phyloP scores from a whole-genome alignment of 2,797 vertebrate species.

The Scleropages formosus region DNA sequence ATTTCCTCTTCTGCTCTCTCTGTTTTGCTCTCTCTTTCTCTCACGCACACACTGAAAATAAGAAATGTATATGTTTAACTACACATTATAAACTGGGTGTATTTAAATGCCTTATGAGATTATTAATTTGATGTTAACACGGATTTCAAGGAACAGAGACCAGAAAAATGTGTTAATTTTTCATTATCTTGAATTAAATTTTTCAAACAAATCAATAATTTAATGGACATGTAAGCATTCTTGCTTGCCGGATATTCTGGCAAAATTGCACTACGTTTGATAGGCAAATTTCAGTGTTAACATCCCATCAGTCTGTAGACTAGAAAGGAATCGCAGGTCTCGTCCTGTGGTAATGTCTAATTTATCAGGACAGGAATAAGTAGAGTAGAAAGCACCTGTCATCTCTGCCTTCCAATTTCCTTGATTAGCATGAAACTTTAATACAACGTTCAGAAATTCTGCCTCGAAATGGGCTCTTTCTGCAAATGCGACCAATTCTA shows the following conservation, averaged over 20 bases:
- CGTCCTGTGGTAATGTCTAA: constrained; percentile 80
- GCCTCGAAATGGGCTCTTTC: constrained; percentile 76
- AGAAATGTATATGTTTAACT: neutral
- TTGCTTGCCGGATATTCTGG: constrained; percentile 1
- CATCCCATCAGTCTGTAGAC: constrained; percentile 57
- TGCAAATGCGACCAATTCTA: constrained; percentile 46
- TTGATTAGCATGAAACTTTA: constrained; percentile 99
- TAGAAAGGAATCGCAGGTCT: constrained; percentile 64
- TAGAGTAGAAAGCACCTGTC: constrained; percentile 98
- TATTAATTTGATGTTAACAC: neutral
- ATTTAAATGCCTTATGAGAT: neutral
- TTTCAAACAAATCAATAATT: constrained; percentile 1
- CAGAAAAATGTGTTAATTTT: too few relatives aligned
- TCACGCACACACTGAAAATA: too few relatives aligned
- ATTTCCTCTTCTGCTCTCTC: too few relatives aligned
- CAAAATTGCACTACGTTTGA: constrained; percentile 61
- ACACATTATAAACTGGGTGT: neutral
- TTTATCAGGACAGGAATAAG: constrained; percentile 94
- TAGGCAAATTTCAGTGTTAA: constrained; percentile 60
- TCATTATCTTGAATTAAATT: too few relatives aligned
- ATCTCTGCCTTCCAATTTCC: constrained; percentile 84
- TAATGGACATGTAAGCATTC: neutral
- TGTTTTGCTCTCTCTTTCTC: too few relatives aligned
- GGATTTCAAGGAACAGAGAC: too few relatives aligned
- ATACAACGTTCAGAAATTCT: constrained; percentile 87